These are phyloP conservation scores for Atta cephalotes DNA, from an alignment of 1,140 invertebrate species.

Conservation along the genomic window DNA sequence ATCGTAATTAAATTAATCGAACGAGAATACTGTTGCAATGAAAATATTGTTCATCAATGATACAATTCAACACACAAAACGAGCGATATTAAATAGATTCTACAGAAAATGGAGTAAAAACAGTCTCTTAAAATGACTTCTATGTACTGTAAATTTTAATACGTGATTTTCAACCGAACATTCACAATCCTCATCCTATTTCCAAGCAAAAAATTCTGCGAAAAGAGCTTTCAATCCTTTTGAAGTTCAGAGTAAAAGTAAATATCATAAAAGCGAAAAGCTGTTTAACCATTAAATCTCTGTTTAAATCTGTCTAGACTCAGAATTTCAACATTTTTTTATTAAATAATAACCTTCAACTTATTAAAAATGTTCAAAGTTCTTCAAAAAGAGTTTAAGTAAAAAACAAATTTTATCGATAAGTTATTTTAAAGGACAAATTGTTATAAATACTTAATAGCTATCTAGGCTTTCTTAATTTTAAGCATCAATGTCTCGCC, in stretches of 20 bases:
- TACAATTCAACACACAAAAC: not conserved
- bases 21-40: constrained; percentile 11
- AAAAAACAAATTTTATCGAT: not conserved
- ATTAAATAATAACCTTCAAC: constrained; percentile 28
- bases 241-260: constrained; percentile 31
- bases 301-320: not conserved
- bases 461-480: constrained; percentile 51
- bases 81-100: constrained; percentile 19
- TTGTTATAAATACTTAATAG: constrained; percentile 27
- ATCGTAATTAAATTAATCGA: constrained; percentile 35
- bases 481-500: constrained; percentile 33
- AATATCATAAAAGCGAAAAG: constrained; percentile 57
- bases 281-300: constrained; percentile 27
- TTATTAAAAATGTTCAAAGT: not conserved
- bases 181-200: not conserved
- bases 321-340: not conserved
- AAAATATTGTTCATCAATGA: not conserved
- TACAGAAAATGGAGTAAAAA: not conserved
- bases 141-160: not conserved
- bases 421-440: not conserved
- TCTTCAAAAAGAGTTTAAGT: not conserved
- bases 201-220: constrained; percentile 2
- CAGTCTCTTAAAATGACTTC: not conserved
- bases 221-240: constrained; percentile 28
- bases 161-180: constrained; percentile 10